A percentile compares a stretch with the other conserved stretches of the same genome.
These are phyloP conservation scores for Xiphorhynchus erythropygius DNA, from an alignment of 2,797 vertebrate genomes.

Conservation along the genomic window DNA sequence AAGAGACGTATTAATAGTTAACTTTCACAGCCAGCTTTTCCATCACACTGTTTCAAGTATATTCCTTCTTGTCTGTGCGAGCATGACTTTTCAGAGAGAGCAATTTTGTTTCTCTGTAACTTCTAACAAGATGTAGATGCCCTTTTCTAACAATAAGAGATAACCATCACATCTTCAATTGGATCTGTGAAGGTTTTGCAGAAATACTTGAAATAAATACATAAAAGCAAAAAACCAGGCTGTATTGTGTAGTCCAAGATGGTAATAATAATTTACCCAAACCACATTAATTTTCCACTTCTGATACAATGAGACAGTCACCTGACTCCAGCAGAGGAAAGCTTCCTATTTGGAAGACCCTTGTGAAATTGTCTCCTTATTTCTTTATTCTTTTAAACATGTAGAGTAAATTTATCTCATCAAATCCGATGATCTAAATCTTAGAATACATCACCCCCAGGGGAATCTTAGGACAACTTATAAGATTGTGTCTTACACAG, in stretches of 20 bases:
- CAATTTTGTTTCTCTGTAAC: not conserved
- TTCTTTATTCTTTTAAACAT: not conserved
- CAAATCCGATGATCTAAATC: not conserved
- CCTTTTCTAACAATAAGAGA: not conserved
- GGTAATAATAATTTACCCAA: not conserved
- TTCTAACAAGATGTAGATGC: not conserved
- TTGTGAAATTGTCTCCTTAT: not conserved
- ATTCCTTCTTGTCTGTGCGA: not conserved
- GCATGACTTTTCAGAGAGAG: not conserved
- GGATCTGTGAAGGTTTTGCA: not conserved
- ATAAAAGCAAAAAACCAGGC: not conserved
- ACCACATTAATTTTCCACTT: not conserved
- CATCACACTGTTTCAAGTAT: not conserved
- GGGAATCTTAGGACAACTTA: not conserved
- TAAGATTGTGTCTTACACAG: not conserved
- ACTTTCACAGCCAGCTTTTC: not conserved
- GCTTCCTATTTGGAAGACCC: not conserved
- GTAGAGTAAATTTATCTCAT: not conserved
- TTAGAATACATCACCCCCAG: not conserved
- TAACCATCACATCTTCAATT: not conserved
- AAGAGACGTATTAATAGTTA: not conserved
- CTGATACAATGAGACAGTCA: not conserved
- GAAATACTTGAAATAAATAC: not conserved
- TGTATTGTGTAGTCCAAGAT: not conserved
- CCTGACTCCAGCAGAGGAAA: not conserved